Conservation (phyloP, 2,888 invertebrate genomes). For the Rhagophthalmus giganteus region DNA sequence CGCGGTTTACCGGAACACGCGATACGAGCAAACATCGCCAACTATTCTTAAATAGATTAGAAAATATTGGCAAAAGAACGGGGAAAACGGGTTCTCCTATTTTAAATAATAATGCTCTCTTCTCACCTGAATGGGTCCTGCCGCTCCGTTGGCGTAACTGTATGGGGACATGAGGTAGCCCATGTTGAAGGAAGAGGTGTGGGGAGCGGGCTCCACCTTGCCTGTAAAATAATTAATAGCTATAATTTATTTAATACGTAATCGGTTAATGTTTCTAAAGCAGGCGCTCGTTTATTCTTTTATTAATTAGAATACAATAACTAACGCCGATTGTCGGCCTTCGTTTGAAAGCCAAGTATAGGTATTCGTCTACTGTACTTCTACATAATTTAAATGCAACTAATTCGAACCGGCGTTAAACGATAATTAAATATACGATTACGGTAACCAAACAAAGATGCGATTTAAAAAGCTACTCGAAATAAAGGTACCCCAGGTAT, state of each 20-base stretch:
- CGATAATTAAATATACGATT: too few relatives aligned
- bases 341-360: not conserved
- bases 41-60: constrained; percentile 21
- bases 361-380: too few relatives aligned
- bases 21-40: constrained; percentile 24
- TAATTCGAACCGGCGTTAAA: too few relatives aligned
- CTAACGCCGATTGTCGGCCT: not conserved
- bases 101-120: constrained; percentile 3
- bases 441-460: too few relatives aligned
- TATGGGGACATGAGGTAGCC: constrained; percentile 90
- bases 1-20: constrained; percentile 32
- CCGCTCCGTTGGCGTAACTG: constrained; percentile 86
- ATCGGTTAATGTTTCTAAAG: not conserved
- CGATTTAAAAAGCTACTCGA: too few relatives aligned
- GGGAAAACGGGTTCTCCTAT: too few relatives aligned
- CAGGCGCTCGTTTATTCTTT: not conserved
- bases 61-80: not conserved
- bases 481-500: too few relatives aligned
- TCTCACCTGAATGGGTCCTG: constrained; percentile 84
- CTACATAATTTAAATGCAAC: too few relatives aligned
- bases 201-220: constrained; percentile 79
- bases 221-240: constrained; percentile 58
- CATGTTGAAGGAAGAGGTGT: constrained; percentile 84
- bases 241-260: not conserved
- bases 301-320: not conserved